Conservation (phyloP, 2,888 invertebrate genomes). For the Lottia scabra region DNA sequence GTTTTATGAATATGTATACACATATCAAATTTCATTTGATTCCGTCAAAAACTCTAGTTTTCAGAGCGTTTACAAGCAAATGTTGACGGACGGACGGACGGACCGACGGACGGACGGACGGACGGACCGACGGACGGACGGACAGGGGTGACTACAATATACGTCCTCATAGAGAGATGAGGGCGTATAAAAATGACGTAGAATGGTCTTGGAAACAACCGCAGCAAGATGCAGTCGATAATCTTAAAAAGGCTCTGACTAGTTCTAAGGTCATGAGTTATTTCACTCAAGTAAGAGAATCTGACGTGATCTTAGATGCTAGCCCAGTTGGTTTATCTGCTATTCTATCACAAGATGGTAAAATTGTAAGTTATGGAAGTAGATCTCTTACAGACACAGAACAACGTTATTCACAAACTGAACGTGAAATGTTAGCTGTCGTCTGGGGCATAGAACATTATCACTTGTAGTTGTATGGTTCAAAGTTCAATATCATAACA, state of each 20-base stretch:
- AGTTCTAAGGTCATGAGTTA: constrained; percentile 33
- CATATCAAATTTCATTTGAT: no score
- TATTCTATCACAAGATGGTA: constrained; percentile 35
- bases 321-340: constrained; percentile 44
- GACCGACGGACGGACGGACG: no score
- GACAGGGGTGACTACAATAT: no score
- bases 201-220: constrained; percentile 29
- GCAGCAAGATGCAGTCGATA: constrained; percentile 31
- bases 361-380: constrained; percentile 38
- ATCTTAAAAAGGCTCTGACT: constrained; percentile 32
- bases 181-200: constrained; percentile 24
- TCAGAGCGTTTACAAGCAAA: no score
- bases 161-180: no score
- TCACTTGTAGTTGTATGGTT: constrained; percentile 47
- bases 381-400: constrained; percentile 38
- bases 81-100: no score
- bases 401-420: constrained; percentile 44
- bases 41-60: no score
- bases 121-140: no score
- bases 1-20: no score
- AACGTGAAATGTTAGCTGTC: constrained; percentile 44
- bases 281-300: constrained; percentile 32
- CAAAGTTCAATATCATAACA: constrained; percentile 37
- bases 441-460: constrained; percentile 52
- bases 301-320: constrained; percentile 42